phyloP scores from a whole-genome alignment of 2,888 invertebrate species.

The Hemistola chrysoprasaria region DNA sequence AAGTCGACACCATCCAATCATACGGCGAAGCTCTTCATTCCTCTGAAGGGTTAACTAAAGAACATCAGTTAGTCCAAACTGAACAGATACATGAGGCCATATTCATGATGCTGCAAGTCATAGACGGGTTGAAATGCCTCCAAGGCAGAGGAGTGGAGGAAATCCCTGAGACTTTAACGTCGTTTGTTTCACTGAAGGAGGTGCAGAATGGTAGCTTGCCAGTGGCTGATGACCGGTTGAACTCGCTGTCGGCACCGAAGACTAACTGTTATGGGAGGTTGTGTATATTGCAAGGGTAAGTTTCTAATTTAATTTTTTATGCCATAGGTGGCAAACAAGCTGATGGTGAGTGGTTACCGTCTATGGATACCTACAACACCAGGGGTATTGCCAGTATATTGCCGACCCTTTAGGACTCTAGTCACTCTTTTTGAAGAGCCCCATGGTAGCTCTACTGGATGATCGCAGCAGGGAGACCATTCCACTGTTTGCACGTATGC shows the following conservation, averaged over 20 bases:
- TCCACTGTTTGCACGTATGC: too few relatives aligned
- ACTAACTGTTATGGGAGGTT: constrained; percentile 83
- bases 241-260: constrained; percentile 72
- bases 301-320: too few relatives aligned
- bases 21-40: constrained; percentile 85
- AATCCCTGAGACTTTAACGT: constrained; percentile 85
- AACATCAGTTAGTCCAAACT: constrained; percentile 68
- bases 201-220: constrained; percentile 54
- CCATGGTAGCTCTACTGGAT: too few relatives aligned
- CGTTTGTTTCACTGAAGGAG: constrained; percentile 88
- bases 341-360: too few relatives aligned
- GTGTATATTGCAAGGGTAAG: constrained; percentile 89
- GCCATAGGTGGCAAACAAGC: too few relatives aligned
- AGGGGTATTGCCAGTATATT: too few relatives aligned
- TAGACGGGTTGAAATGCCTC: constrained; percentile 90
- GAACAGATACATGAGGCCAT: constrained; percentile 85
- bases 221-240: constrained; percentile 66
- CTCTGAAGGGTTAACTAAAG: constrained; percentile 70
- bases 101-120: constrained; percentile 90
- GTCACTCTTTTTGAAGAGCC: too few relatives aligned
- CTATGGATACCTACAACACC: too few relatives aligned
- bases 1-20: constrained; percentile 88
- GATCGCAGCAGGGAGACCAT: too few relatives aligned
- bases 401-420: too few relatives aligned
- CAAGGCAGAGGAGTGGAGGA: constrained; percentile 93